Evolutionary conservation across 2,797 vertebrate species (phyloP), one percentile per base, ranked within the genome.

Genomic region (Lepus townsendii): DNA sequence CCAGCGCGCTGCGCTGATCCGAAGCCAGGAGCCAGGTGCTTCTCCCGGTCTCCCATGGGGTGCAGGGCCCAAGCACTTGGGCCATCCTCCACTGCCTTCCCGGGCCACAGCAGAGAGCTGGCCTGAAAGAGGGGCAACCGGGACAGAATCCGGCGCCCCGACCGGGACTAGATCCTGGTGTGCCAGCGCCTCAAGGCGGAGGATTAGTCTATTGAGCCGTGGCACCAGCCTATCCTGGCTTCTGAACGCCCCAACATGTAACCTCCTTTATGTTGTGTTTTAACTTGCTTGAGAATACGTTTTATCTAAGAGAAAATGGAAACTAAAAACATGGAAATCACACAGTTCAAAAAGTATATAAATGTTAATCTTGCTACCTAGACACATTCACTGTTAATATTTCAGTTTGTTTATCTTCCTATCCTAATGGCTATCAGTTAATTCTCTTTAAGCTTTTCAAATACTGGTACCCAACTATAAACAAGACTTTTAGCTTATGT

Each of bases 231-330:
- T 35, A 66, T 50, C 47, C 72, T 27, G 71, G 52, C 52, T 60
- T 83, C 52, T 93, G 78, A 88, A 72, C 26, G 71, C 42, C 19
- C 83, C 42, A 71, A 69, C 19, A 38, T 75, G 11, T 8, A 52
- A 6, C 32, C 12, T 16, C 13, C 27, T 88, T 93, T n/a, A 66
- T 52, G 60, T 80, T 88, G 6, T 32, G 9, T n/a, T 47, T 79
- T 95, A 12, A 79, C 68, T 76, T 47, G 42, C 42, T 47, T 47
- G 42, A 8, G 72, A 79, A 78, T 60, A 6, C 47, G 77, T 83
- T 94, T 87, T 52, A 92, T 76, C n/a, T 83, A 71, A 79, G 19
- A 35, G 52, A 92, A 94, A 91, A 91, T 52, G 30, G 0, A 3
- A 82, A 12, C 63, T 79, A 68, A 83, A 95, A 93, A 20, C 38